A percentile compares a stretch with the other conserved stretches of the same genome.
These are phyloP conservation scores for Steatocranus sp. DNA, from an alignment of 2,797 vertebrate genomes.

Conservation along the genomic window DNA sequence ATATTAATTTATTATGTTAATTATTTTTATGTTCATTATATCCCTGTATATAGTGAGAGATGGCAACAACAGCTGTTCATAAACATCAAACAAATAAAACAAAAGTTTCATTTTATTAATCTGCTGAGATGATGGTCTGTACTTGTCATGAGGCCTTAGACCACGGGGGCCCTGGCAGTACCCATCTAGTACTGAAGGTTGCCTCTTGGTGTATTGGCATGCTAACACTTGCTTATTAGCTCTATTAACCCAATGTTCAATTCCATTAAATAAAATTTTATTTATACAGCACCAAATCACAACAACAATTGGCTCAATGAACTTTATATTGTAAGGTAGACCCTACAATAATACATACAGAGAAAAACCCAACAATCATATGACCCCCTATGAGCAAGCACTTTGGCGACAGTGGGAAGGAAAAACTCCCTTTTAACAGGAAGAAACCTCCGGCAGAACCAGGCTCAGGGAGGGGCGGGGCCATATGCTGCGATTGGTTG, in stretches of 20 bases:
- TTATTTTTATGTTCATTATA: not conserved
- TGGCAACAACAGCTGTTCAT: not conserved
- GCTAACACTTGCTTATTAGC: not conserved
- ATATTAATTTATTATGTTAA: not conserved
- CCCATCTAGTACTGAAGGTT: not conserved
- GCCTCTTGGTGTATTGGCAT: not conserved
- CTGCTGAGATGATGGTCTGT: not conserved
- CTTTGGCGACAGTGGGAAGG: not conserved
- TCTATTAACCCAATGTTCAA: not conserved
- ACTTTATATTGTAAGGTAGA: not conserved
- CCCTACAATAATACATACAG: not conserved
- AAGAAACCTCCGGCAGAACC: rapidly evolving
- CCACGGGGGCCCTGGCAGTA: not conserved
- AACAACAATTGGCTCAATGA: not conserved
- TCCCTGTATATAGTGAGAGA: not conserved
- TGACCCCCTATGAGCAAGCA: not conserved
- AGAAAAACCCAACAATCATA: not conserved
- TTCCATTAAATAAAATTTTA: not conserved
- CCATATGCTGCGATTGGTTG: rapidly evolving
- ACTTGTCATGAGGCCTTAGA: not conserved
- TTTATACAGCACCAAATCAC: not conserved
- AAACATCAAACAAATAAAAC: not conserved
- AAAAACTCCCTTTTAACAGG: not conserved
- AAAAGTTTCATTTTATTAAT: not conserved
- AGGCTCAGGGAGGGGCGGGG: not conserved